Evolutionary conservation across 1,140 invertebrate genomes (phyloP).

Genomic region (Pachyrhynchus sulphureomaculatus): DNA sequence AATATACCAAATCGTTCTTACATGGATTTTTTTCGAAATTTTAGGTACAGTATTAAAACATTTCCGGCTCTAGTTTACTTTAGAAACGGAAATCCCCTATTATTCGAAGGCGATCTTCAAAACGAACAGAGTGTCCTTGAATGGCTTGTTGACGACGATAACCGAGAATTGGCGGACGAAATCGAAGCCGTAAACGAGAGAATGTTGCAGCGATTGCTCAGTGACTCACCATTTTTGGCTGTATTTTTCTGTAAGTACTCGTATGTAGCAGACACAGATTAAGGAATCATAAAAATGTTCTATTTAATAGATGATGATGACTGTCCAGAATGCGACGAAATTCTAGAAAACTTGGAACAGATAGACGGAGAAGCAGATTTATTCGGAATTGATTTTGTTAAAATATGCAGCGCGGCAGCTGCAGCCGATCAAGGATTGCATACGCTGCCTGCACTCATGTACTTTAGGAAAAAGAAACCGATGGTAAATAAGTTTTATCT

Average conservation of each 20-base stretch:
- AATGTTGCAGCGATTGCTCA: constrained; percentile 85
- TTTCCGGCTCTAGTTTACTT: constrained; percentile 93
- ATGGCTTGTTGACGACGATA: constrained; percentile 93
- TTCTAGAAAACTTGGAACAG: constrained; percentile 84
- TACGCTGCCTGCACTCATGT: constrained; percentile 82
- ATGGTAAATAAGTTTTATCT: constrained; percentile 53
- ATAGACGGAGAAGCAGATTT: constrained; percentile 93
- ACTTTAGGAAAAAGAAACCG: constrained; percentile 85
- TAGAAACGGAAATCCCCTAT: constrained; percentile 86
- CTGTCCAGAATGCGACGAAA: constrained; percentile 86
- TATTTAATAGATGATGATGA: constrained; percentile 77
- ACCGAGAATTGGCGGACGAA: constrained; percentile 89
- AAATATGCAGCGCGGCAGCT: constrained; percentile 82
- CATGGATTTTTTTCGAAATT: no score
- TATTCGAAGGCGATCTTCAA: constrained; percentile 91
- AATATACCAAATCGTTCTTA: no score
- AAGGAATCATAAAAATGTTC: background rate
- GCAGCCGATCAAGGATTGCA: constrained; percentile 80
- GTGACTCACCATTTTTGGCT: constrained; percentile 85
- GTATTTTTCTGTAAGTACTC: constrained; percentile 86
- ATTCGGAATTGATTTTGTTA: constrained; percentile 93
- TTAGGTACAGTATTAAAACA: constrained; percentile 85
- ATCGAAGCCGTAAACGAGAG: constrained; percentile 90
- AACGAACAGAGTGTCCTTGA: constrained; percentile 89
- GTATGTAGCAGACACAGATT: background rate